These are phyloP conservation scores for Pheosia gnoma DNA, from an alignment of 2,888 invertebrate species.

Conservation along the genomic window DNA sequence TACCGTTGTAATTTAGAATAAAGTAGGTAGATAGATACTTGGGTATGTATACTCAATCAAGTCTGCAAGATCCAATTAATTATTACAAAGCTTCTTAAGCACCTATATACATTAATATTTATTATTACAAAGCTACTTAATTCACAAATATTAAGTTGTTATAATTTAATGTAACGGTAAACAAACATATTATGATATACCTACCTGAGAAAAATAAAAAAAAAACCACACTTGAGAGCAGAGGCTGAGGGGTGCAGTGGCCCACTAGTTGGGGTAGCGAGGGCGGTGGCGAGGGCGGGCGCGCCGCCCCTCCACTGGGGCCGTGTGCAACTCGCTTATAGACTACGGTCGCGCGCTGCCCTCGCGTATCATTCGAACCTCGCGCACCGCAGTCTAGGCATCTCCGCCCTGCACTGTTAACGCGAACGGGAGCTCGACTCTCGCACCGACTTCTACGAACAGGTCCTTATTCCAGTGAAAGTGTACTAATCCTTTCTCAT, in stretches of 20 bases:
- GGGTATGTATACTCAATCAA: too few species aligned
- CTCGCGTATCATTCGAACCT: constrained; percentile 82
- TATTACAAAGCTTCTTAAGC: too few species aligned
- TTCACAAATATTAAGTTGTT: neutral
- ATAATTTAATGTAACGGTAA: neutral
- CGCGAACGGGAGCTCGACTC: constrained; percentile 81
- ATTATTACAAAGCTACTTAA: neutral
- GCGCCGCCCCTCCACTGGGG: constrained; percentile 74
- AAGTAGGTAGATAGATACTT: too few species aligned
- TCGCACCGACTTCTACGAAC: constrained; percentile 82
- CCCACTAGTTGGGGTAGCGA: constrained; percentile 42
- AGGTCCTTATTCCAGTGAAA: constrained; percentile 79
- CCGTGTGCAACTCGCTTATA: constrained; percentile 82
- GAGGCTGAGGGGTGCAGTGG: constrained; percentile 23
- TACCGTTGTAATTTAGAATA: too few species aligned
- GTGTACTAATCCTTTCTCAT: constrained; percentile 59
- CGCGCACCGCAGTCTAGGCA: constrained; percentile 82
- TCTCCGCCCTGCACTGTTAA: constrained; percentile 75
- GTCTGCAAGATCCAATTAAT: too few species aligned
- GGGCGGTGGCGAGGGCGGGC: constrained; percentile 54
- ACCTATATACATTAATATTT: too few species aligned
- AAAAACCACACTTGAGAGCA: neutral
- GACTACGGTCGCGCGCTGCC: constrained; percentile 78
- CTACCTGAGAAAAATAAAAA: too few species aligned
- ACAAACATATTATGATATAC: neutral